Percentiles rank a stretch among this genome's conserved stretches.
phyloP scores from a whole-genome alignment of 1,140 invertebrate genomes.

The Pomacea maculata region DNA sequence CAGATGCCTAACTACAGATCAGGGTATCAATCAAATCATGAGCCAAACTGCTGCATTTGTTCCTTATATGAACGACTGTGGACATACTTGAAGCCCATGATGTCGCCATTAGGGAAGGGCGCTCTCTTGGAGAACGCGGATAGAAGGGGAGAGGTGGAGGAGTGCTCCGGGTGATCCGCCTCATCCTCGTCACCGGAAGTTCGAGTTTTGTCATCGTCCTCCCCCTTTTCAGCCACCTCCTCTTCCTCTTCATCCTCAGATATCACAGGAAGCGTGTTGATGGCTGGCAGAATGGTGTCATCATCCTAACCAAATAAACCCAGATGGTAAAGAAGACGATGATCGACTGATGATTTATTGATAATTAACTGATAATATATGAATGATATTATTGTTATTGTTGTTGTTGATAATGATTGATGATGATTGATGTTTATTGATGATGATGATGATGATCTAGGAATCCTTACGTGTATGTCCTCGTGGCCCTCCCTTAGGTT shows the following conservation, averaged over 20 bases:
- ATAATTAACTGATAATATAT: no score
- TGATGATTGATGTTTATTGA: no score
- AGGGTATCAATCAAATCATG: background rate
- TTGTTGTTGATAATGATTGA: no score
- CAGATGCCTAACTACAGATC: background rate
- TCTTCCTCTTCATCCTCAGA: conserved; percentile 56
- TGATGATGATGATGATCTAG: no score
- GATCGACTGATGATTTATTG: no score
- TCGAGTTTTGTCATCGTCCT: background rate
- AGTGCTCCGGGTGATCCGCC: conserved; percentile 29
- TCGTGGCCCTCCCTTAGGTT: conserved; percentile 86
- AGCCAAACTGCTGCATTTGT: no score
- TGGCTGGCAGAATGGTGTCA: conserved; percentile 32
- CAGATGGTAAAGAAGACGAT: background rate
- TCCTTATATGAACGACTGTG: background rate
- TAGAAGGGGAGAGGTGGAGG: conserved; percentile 30
- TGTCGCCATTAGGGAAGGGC: conserved; percentile 38
- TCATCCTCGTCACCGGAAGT: conserved; percentile 32
- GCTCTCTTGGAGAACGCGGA: conserved; percentile 15
- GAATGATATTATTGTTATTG: no score
- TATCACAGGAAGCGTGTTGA: conserved; percentile 54
- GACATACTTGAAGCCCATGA: conserved; percentile 24
- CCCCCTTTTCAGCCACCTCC: conserved; percentile 31
- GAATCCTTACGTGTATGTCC: conserved; percentile 46
- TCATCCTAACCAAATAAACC: conserved; percentile 34